phyloP scores from a whole-genome alignment of 2,113 vertebrate species.

The Paratilapia polleni region DNA sequence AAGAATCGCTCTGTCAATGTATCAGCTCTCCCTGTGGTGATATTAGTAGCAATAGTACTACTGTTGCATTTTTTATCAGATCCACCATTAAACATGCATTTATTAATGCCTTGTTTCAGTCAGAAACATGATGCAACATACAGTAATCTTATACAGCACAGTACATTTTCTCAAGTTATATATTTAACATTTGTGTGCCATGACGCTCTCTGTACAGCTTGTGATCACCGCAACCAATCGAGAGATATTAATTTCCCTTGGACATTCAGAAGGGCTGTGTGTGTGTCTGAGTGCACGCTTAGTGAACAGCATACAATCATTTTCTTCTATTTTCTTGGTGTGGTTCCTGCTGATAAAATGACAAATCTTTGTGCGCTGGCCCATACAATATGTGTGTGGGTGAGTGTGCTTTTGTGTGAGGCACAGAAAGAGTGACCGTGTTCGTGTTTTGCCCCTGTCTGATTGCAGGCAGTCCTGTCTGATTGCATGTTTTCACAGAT shows the following conservation, averaged over 20 bases:
- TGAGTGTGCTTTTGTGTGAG: not conserved
- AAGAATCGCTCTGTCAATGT: not conserved
- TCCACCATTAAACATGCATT: slow-evolving; percentile 20
- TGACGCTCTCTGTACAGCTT: not conserved
- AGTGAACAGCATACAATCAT: slow-evolving; percentile 18
- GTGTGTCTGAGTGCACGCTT: slow-evolving; percentile 15
- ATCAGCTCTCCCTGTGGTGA: slow-evolving; percentile 23
- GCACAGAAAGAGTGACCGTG: not conserved
- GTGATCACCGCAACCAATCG: not conserved
- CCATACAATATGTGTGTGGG: not conserved
- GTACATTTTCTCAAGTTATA: not conserved
- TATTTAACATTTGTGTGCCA: not conserved
- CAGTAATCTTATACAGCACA: not conserved
- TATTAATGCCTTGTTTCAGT: slow-evolving; percentile 35
- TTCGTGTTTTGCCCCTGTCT: slow-evolving; percentile 22
- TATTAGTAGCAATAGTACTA: slow-evolving; percentile 31
- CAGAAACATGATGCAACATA: slow-evolving; percentile 35
- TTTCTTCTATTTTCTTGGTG: slow-evolving; percentile 25
- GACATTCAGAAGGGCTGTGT: slow-evolving; percentile 43
- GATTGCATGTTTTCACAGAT: slow-evolving; percentile 41
- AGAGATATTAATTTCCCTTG: slow-evolving; percentile 42
- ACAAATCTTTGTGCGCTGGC: not conserved
- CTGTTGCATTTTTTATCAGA: slow-evolving; percentile 29
- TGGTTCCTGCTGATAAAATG: slow-evolving; percentile 25
- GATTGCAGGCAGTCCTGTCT: slow-evolving; percentile 22